These are phyloP conservation scores for Oikopleura dioica DNA, from an alignment of 23 tunicate genomes.

Conservation along the genomic window DNA sequence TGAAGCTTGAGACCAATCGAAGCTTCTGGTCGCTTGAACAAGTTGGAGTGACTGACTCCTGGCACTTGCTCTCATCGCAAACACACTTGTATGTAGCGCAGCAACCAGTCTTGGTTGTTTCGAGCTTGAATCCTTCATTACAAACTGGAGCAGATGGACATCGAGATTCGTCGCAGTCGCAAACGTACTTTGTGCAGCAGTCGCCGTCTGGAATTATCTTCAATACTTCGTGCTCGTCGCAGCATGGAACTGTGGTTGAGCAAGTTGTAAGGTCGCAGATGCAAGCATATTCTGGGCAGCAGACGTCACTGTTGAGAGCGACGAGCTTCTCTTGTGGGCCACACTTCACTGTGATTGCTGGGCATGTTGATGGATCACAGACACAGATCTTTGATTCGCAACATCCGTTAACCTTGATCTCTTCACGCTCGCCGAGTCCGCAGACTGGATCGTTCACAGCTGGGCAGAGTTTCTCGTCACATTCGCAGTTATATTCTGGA, in stretches of 20 bases:
- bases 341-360: conserved; percentile 20
- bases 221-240: conserved; percentile 33
- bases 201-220: conserved; percentile 26
- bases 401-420: conserved; percentile 46
- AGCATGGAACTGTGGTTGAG: conserved; percentile 16
- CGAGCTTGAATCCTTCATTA: background rate
- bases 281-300: conserved; percentile 77
- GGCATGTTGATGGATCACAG: conserved; percentile 54
- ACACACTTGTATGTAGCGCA: conserved; percentile 66
- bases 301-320: conserved; percentile 37
- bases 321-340: conserved; percentile 28
- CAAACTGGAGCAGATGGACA: conserved; percentile 25
- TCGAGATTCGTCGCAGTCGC: conserved; percentile 44
- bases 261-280: conserved; percentile 49
- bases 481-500: conserved; percentile 45
- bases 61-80: background rate
- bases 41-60: background rate
- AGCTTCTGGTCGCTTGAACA: background rate
- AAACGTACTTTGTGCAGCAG: conserved; percentile 47
- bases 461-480: conserved; percentile 37
- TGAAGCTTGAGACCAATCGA: background rate
- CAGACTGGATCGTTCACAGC: conserved; percentile 44
- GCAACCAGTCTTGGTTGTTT: conserved; percentile 15
- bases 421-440: conserved; percentile 78
- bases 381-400: conserved; percentile 77